Evolutionary conservation across 92 coral and sea anemone genomes (phyloP), one percentile per base, ranked within the genome.

Genomic region (Blastomussa wellsi): DNA sequence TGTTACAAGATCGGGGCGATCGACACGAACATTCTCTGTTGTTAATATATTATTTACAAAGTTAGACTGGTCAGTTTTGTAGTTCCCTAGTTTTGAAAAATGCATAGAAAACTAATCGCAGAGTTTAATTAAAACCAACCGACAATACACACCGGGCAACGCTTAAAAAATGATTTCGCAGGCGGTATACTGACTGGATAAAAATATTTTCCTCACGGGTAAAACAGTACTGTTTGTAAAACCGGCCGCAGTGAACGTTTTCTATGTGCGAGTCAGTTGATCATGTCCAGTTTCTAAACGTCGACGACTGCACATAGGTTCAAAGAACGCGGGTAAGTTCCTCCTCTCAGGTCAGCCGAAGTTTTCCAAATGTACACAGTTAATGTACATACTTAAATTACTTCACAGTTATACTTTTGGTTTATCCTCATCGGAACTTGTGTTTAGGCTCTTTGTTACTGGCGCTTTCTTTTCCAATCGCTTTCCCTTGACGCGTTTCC

Each of bases 401-500:
- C 38, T 67, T 19, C 22, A 10, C 7, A 70, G 26, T 72, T 71
- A 70, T 38, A 36, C 78, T 52, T 70, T 39, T 26, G 87, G 20
- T 83, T 41, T 83, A 28, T 83, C 87, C 17, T 83, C 80, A 31
- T 74, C 87, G 9, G 87, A 74, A 36, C 87, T 60, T 26, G 39
- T 74, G 29, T 74, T 76, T 7, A 35, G 53, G 32, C 24, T 74
- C 20, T 75, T 83, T 6, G 74, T 22, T 44, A 81, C 69, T 13
- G 93, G 85, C 5, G 90, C 84, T 69, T 94, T 95, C 90, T 97
- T 97, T 83, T 95, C 99, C 52, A 95, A 91, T 71, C 98, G 78
- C 72, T 95, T 97, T 17, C 99, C 99, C 74, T 97, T 97, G 42
- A 97, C 99, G 49, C 99, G 83, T 39, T 97, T 97, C 99, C 99